Percentiles rank a stretch among this genome's conserved stretches.
These are phyloP conservation scores for Entomyzon cyanotis DNA, from an alignment of 2,113 vertebrate genomes.

Conservation along the genomic window DNA sequence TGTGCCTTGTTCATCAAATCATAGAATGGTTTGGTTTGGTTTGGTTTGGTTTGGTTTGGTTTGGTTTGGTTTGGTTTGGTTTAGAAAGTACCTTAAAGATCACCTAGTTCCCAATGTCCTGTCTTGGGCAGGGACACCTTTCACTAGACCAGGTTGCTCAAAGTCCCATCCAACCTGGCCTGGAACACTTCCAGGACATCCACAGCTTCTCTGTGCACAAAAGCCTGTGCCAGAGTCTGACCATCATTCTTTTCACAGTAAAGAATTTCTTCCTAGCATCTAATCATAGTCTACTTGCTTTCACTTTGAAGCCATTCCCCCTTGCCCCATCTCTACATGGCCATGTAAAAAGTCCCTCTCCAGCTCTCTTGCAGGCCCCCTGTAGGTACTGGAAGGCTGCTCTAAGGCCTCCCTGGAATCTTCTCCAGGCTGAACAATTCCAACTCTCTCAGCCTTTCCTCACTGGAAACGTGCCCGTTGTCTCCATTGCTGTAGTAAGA, in stretches of 20 bases:
- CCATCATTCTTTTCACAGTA: neutral
- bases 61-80: neutral
- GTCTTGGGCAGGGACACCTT: neutral
- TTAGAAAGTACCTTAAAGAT: neutral
- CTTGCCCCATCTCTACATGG: neutral
- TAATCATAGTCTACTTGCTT: neutral
- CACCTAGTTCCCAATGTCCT: neutral
- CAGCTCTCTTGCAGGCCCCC: neutral
- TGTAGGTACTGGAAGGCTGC: neutral
- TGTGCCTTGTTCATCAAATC: neutral
- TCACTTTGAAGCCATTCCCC: neutral
- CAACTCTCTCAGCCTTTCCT: neutral
- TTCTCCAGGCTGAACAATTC: neutral
- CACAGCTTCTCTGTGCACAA: neutral
- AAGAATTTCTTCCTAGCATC: neutral
- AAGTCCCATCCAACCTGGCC: neutral
- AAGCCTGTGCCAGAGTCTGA: neutral
- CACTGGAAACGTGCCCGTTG: fast-evolving
- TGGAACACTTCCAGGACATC: neutral
- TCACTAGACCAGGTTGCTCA: neutral
- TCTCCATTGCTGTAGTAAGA: neutral
- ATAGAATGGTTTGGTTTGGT: neutral
- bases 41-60: neutral
- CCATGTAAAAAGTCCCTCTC: neutral
- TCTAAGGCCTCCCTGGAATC: neutral